A percentile compares a stretch with the other conserved stretches of the same genome.
Evolutionary conservation across 2,888 invertebrate genomes (phyloP).

Genomic region (Diloba caeruleocephala): DNA sequence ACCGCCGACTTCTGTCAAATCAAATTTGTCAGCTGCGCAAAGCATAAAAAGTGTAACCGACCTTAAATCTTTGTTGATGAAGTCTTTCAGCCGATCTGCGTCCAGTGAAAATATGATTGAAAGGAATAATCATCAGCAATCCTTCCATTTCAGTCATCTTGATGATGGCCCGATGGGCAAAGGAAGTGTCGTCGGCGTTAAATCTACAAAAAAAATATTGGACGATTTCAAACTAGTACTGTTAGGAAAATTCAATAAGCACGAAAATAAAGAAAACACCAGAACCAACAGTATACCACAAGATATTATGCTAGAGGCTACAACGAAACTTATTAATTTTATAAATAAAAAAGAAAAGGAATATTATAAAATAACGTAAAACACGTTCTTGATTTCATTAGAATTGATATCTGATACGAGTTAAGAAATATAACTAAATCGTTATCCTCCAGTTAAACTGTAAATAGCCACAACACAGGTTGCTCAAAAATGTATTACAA

Average conservation of each 20-base stretch:
- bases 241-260: background rate
- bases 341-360: slow-evolving; percentile 71
- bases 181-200: slow-evolving; percentile 40
- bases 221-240: slow-evolving; percentile 41
- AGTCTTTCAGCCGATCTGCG: slow-evolving; percentile 42
- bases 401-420: background rate
- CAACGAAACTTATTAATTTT: slow-evolving; percentile 68
- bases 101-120: slow-evolving; percentile 26
- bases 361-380: slow-evolving; percentile 44
- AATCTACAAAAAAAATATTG: slow-evolving; percentile 28
- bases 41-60: slow-evolving; percentile 56
- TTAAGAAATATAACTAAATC: background rate
- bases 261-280: background rate
- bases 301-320: slow-evolving; percentile 59
- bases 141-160: slow-evolving; percentile 58
- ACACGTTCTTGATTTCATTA: slow-evolving; percentile 1
- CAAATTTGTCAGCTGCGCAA: slow-evolving; percentile 23
- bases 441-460: no score
- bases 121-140: slow-evolving; percentile 13
- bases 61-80: slow-evolving; percentile 53
- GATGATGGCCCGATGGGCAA: slow-evolving; percentile 55
- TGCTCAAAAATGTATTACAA: slow-evolving; percentile 11
- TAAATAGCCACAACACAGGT: no score
- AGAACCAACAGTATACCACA: slow-evolving; percentile 5
- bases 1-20: slow-evolving; percentile 1